These are phyloP conservation scores for Enoplolaimus lenunculus DNA, from an alignment of 2,888 invertebrate genomes.

Conservation along the genomic window DNA sequence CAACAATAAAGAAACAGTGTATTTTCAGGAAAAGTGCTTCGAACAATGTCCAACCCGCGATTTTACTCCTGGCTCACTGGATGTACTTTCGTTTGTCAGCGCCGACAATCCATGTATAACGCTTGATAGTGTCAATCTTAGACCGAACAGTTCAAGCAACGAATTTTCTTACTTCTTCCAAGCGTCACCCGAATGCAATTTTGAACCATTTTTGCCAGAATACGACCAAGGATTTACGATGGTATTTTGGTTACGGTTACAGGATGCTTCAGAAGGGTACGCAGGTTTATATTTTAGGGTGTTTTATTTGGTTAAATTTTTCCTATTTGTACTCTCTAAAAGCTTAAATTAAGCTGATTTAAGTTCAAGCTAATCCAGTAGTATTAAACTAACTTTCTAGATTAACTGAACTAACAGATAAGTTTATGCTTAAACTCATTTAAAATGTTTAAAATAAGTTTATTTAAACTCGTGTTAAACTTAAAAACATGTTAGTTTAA, in stretches of 20 bases:
- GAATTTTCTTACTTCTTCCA: neutral
- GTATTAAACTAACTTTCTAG: too few species aligned
- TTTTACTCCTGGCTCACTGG: constrained; percentile 1
- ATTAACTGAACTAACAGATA: too few species aligned
- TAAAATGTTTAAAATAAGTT: too few species aligned
- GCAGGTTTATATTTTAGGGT: neutral
- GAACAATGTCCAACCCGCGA: neutral
- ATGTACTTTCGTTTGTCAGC: neutral
- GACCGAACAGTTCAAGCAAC: neutral
- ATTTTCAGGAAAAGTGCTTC: constrained; percentile 5
- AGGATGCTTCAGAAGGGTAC: neutral
- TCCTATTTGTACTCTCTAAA: too few species aligned
- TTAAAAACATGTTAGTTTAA: too few species aligned
- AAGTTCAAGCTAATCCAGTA: too few species aligned
- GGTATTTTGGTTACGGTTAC: neutral
- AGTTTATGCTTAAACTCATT: too few species aligned
- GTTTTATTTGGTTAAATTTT: too few species aligned
- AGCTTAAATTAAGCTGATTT: too few species aligned
- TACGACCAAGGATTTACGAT: constrained; percentile 3
- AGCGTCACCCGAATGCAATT: neutral
- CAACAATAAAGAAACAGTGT: too few species aligned
- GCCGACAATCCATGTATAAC: neutral
- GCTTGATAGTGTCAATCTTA: constrained; percentile 2
- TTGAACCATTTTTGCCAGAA: neutral
- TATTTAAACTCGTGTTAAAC: too few species aligned